Percentiles rank a stretch among this genome's conserved stretches.
phyloP scores from a whole-genome alignment of 2,888 invertebrate species.

The Drosophila ochracea region DNA sequence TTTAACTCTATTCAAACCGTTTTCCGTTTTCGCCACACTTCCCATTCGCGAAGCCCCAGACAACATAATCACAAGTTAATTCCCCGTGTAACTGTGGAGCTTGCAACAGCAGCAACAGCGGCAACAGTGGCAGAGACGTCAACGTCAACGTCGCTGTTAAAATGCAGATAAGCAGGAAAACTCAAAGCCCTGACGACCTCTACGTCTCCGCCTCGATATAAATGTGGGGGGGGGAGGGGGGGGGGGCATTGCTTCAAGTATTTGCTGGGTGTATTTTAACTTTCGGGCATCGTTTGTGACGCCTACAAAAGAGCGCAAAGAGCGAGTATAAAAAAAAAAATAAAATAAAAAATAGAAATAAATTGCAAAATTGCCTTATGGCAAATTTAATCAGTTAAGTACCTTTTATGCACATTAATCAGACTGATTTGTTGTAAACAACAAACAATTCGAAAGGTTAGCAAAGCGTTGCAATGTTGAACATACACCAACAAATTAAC shows the following conservation, averaged over 20 bases:
- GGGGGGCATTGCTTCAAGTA: neutral
- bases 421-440: neutral
- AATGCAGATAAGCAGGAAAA: slow-evolving; percentile 69
- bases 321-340: neutral
- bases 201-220: neutral
- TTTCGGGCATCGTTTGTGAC: neutral
- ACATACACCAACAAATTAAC: neutral
- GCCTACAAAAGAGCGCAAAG: neutral
- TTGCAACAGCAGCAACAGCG: slow-evolving; percentile 19
- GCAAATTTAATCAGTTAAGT: neutral
- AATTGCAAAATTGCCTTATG: neutral
- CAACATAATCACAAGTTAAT: slow-evolving; percentile 79
- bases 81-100: slow-evolving; percentile 74
- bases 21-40: neutral
- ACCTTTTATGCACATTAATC: neutral
- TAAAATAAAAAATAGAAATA: neutral
- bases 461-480: neutral
- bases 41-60: slow-evolving; percentile 16
- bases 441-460: neutral
- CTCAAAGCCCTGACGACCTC: slow-evolving; percentile 50
- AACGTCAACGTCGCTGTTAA: slow-evolving; percentile 49
- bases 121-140: neutral
- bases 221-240: neutral
- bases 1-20: neutral
- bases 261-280: neutral